Evolutionary conservation across 2,888 invertebrate genomes (phyloP), one percentile per base, ranked within the genome.

Genomic region (Temnothorax rugatulus): DNA sequence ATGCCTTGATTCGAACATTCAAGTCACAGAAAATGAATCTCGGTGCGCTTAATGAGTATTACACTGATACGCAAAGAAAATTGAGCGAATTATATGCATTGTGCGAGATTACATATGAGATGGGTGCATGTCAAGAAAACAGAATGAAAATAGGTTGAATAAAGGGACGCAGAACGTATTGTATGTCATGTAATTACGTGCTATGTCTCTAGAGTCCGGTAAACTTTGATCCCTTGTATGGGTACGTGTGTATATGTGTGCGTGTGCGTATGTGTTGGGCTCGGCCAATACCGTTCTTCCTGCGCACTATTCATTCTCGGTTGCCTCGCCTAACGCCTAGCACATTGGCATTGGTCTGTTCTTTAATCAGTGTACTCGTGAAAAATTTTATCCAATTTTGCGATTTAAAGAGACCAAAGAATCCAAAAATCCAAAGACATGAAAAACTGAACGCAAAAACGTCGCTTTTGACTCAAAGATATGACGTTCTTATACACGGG

Each of bases 181-280:
- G 74, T 74, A 47, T 64, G 50, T 52, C 52, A 59, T 76, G 76
- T 66, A 76, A 76, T 76, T 76, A 66, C 50, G 41, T 66, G 41
- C 66, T 66, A 54, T 41, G 52, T 77, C 85, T 77, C 74, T 29
- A n/a, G 85, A 73, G 87, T 34, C 64, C 85, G 54, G 85, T 87
- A 87, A 87, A 87, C 85, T 83, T 87, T 85, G 87, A 87, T 85
- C 83, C 74, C 68, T 34, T 66, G 18, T 50, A 50, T 18, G 21
- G 9, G 9, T 21, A 8, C 9, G 21, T 52, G 9, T 54, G 52
- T n/a, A 8, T 52, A 7, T 52, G 7, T 52, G 7, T 69, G 29
- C 29, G n/a, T 9, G n/a, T 29, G 29, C 29, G 29, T 29, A 29
- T 54, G 21, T 54, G 5, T 54, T 54, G 8, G 61, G 34, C 50